These are phyloP conservation scores for Heterodera carotae DNA, from an alignment of 1,140 invertebrate species.

Conservation along the genomic window DNA sequence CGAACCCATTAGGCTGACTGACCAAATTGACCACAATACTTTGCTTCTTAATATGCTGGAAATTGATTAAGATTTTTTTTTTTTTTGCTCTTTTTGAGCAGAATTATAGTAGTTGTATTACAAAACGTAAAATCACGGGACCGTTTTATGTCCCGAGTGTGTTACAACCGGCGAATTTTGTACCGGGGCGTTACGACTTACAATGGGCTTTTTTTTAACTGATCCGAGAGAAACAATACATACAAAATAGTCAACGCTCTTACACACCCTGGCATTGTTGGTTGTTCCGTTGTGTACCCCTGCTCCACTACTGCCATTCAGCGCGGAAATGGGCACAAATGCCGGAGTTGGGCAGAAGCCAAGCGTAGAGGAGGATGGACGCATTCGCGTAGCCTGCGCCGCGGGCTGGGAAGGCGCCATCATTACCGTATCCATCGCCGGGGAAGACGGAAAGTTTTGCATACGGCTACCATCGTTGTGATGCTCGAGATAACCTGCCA, in stretches of 20 bases:
- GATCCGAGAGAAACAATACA: too few relatives aligned
- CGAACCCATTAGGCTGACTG: slow-evolving; percentile 84
- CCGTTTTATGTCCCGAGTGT: too few relatives aligned
- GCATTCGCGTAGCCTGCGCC: not conserved
- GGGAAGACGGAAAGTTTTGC: not conserved
- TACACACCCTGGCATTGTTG: not conserved
- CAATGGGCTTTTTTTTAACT: too few relatives aligned
- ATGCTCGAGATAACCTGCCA: not conserved
- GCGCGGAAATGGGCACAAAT: slow-evolving; percentile 9
- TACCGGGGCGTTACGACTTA: too few relatives aligned
- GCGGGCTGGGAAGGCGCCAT: not conserved
- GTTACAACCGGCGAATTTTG: too few relatives aligned
- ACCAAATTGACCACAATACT: slow-evolving; percentile 70
- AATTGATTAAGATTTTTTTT: too few relatives aligned
- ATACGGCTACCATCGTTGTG: not conserved
- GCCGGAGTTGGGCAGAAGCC: slow-evolving; percentile 2
- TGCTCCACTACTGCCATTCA: not conserved
- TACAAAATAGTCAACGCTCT: too few relatives aligned
- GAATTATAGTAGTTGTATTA: too few relatives aligned
- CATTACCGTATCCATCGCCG: not conserved
- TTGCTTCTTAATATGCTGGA: not conserved
- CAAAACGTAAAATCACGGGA: too few relatives aligned
- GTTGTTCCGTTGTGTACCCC: not conserved
- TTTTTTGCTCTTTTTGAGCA: too few relatives aligned
- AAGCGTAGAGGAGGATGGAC: slow-evolving; percentile 23